Percentiles rank a stretch among this genome's conserved stretches.
Evolutionary conservation across 2,888 invertebrate species (phyloP).

Genomic region (Synergus laeviventris): DNA sequence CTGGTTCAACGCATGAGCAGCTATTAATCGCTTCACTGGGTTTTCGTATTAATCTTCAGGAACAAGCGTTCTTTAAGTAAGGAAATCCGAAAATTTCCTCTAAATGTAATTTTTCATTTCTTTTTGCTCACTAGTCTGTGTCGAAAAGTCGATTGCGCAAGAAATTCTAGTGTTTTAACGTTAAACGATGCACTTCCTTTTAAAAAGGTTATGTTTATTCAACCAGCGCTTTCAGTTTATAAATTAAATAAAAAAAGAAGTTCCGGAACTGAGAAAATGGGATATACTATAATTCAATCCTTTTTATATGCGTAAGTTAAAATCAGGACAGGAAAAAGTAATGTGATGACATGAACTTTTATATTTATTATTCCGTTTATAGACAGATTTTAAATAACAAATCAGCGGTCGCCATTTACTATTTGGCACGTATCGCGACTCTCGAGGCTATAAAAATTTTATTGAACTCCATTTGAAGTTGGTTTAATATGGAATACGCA

Average conservation of each 20-base stretch:
- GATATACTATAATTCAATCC: no score
- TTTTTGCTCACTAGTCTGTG: background rate
- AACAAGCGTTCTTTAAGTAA: background rate
- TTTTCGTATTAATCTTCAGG: background rate
- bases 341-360: background rate
- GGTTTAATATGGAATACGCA: constrained; percentile 37
- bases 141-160: background rate
- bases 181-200: no score
- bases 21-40: background rate
- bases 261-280: no score
- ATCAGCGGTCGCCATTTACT: constrained; percentile 11
- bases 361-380: constrained; percentile 7
- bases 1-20: background rate
- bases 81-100: background rate
- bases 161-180: background rate
- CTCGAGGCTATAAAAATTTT: constrained; percentile 37
- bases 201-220: no score
- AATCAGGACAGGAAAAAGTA: background rate
- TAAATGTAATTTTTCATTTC: background rate
- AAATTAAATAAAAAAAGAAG: no score
- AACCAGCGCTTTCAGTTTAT: no score
- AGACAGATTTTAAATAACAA: constrained; percentile 24
- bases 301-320: background rate
- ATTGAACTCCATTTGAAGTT: constrained; percentile 35
- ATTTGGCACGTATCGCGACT: constrained; percentile 31